Percentiles rank a stretch among this genome's conserved stretches.
phyloP scores from a whole-genome alignment of 2,888 invertebrate species.

The Calameuta idolon region DNA sequence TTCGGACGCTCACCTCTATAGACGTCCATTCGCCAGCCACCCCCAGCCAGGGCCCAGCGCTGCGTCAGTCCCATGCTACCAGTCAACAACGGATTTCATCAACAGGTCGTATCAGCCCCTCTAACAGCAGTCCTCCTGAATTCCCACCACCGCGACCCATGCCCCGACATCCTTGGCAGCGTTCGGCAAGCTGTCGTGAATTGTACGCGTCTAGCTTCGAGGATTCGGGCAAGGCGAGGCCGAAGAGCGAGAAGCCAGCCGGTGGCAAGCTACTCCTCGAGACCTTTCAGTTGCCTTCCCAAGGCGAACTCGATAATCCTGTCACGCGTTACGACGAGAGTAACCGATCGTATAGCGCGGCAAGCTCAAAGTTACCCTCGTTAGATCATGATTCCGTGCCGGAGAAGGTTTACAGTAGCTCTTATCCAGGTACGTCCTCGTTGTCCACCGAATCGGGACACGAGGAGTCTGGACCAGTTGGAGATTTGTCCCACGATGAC shows the following conservation, averaged over 20 bases:
- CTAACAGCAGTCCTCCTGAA: slow-evolving; percentile 67
- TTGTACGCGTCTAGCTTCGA: slow-evolving; percentile 83
- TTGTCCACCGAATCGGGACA: slow-evolving; percentile 73
- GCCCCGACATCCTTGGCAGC: slow-evolving; percentile 75
- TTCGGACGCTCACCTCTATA: slow-evolving; percentile 72
- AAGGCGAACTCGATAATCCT: slow-evolving; percentile 75
- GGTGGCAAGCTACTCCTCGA: slow-evolving; percentile 37
- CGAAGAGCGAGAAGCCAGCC: slow-evolving; percentile 26
- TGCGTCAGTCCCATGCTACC: slow-evolving; percentile 48
- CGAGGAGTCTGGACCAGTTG: slow-evolving; percentile 74
- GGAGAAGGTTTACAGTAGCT: slow-evolving; percentile 85
- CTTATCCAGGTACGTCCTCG: slow-evolving; percentile 85
- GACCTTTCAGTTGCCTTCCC: slow-evolving; percentile 60
- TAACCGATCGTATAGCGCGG: slow-evolving; percentile 74
- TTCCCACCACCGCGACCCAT: slow-evolving; percentile 66
- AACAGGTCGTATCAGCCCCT: slow-evolving; percentile 68
- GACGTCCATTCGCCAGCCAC: slow-evolving; percentile 70
- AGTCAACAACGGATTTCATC: slow-evolving; percentile 62
- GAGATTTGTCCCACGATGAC: slow-evolving; percentile 84
- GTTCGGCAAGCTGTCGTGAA: slow-evolving; percentile 86
- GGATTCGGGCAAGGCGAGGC: slow-evolving; percentile 76
- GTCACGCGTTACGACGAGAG: slow-evolving; percentile 80
- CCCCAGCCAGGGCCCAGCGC: slow-evolving; percentile 68
- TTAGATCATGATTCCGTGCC: slow-evolving; percentile 77
- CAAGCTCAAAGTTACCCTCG: slow-evolving; percentile 73